Conservation (phyloP, 2,113 vertebrate genomes). For the Psettodes erumei region DNA sequence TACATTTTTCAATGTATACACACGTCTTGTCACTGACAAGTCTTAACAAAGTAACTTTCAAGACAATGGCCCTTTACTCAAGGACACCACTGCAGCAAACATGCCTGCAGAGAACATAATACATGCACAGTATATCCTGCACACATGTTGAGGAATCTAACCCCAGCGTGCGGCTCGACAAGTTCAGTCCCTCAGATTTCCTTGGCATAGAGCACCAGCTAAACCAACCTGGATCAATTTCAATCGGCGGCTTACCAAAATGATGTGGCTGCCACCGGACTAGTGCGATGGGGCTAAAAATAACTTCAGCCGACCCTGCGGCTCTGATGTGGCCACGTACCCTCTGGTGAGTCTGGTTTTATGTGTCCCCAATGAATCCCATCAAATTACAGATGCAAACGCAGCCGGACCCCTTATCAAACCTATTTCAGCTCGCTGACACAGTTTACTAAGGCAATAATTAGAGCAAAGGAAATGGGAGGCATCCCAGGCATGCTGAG, state of each 20-base stretch:
- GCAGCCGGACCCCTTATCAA: slow-evolving; percentile 73
- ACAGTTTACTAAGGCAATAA: slow-evolving; percentile 73
- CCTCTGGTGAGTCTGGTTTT: slow-evolving; percentile 71
- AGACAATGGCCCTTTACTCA: not conserved
- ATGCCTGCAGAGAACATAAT: slow-evolving; percentile 37
- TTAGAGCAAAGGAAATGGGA: slow-evolving; percentile 78
- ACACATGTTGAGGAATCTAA: slow-evolving; percentile 55
- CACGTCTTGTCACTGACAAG: too few species aligned
- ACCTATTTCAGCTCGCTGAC: slow-evolving; percentile 73
- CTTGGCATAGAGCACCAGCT: slow-evolving; percentile 56
- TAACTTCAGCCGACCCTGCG: slow-evolving; percentile 55
- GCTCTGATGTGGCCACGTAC: slow-evolving; percentile 76
- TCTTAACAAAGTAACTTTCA: not conserved
- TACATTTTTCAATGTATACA: not conserved
- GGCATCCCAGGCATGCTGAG: slow-evolving; percentile 71
- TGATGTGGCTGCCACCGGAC: slow-evolving; percentile 73
- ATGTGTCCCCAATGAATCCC: slow-evolving; percentile 73
- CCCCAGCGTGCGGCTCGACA: slow-evolving; percentile 44
- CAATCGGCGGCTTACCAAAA: slow-evolving; percentile 76
- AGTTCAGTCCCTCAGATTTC: slow-evolving; percentile 59
- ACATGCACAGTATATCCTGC: slow-evolving; percentile 17
- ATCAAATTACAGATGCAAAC: slow-evolving; percentile 81
- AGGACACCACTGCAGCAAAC: slow-evolving; percentile 8
- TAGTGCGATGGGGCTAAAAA: slow-evolving; percentile 72
- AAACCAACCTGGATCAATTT: slow-evolving; percentile 71